Evolutionary conservation across 2,113 vertebrate genomes (phyloP).

Genomic region (Orientallactaga bullata): DNA sequence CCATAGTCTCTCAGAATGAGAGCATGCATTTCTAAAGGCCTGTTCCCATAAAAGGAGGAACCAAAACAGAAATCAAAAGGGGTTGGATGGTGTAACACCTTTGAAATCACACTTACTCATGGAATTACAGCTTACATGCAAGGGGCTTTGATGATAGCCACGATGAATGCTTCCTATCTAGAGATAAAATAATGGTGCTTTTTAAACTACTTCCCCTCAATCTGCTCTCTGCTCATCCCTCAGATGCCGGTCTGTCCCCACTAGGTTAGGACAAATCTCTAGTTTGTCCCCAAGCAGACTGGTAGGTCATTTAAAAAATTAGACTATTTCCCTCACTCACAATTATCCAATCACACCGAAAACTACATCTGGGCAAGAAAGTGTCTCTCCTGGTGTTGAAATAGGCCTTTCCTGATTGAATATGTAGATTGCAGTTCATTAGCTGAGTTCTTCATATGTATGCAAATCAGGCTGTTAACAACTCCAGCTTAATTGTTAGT

Average conservation of each 20-base stretch:
- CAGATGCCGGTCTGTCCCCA: slow-evolving; percentile 37
- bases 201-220: not conserved
- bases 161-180: not conserved
- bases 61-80: slow-evolving; percentile 15
- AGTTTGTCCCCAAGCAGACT: slow-evolving; percentile 65
- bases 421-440: slow-evolving; percentile 90
- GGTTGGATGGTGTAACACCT: not conserved
- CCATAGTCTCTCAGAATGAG: not conserved
- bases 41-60: slow-evolving; percentile 14
- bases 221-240: not conserved
- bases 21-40: slow-evolving; percentile 15
- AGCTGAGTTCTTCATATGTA: slow-evolving; percentile 87
- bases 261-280: slow-evolving; percentile 48
- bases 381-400: slow-evolving; percentile 81
- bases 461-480: slow-evolving; percentile 90
- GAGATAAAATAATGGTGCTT: not conserved
- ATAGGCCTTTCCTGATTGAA: slow-evolving; percentile 87
- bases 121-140: not conserved
- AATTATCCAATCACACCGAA: slow-evolving; percentile 83
- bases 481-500: slow-evolving; percentile 87
- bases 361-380: slow-evolving; percentile 83
- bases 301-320: slow-evolving; percentile 84
- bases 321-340: slow-evolving; percentile 81
- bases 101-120: not conserved
- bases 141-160: not conserved